A percentile compares a stretch with the other conserved stretches of the same genome.
phyloP scores from a whole-genome alignment of 2,113 vertebrate species.

The Megaceryle torquata region DNA sequence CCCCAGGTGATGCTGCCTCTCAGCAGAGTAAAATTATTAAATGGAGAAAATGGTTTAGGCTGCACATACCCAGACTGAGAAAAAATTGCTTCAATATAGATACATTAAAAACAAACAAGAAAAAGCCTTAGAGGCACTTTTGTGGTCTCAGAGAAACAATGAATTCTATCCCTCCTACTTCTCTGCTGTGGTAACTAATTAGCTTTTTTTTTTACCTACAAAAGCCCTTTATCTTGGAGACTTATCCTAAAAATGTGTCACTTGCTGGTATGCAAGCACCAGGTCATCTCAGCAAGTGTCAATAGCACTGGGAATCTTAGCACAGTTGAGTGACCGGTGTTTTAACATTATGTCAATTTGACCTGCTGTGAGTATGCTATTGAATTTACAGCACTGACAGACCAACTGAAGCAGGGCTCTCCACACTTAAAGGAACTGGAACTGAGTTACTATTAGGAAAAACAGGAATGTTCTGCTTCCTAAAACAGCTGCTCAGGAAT shows the following conservation, averaged over 20 bases:
- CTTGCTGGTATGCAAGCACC: slow-evolving; percentile 4
- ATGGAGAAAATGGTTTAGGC: slow-evolving; percentile 39
- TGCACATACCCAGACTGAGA: slow-evolving; percentile 3
- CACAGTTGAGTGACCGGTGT: background rate
- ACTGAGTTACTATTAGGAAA: background rate
- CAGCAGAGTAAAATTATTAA: slow-evolving; percentile 34
- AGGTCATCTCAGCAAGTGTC: slow-evolving; percentile 46
- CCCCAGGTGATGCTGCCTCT: slow-evolving; percentile 41
- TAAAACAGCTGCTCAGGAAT: background rate
- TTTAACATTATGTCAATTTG: slow-evolving; percentile 46
- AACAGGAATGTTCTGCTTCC: background rate
- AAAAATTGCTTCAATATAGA: slow-evolving; percentile 51
- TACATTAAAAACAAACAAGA: slow-evolving; percentile 36
- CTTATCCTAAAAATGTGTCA: slow-evolving; percentile 23
- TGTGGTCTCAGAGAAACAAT: slow-evolving; percentile 46
- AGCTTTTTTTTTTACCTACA: background rate
- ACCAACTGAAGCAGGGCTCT: background rate
- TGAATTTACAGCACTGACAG: slow-evolving; percentile 22
- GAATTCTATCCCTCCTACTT: slow-evolving; percentile 26
- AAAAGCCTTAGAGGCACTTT: slow-evolving; percentile 30
- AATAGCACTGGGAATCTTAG: background rate
- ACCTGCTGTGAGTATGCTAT: slow-evolving; percentile 22
- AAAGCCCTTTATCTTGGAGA: background rate
- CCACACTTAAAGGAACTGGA: background rate
- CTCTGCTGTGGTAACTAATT: slow-evolving; percentile 33